Base-by-base conservation (phyloP, 2,888 invertebrate genomes). In the Drosophila flavopinicola region DNA sequence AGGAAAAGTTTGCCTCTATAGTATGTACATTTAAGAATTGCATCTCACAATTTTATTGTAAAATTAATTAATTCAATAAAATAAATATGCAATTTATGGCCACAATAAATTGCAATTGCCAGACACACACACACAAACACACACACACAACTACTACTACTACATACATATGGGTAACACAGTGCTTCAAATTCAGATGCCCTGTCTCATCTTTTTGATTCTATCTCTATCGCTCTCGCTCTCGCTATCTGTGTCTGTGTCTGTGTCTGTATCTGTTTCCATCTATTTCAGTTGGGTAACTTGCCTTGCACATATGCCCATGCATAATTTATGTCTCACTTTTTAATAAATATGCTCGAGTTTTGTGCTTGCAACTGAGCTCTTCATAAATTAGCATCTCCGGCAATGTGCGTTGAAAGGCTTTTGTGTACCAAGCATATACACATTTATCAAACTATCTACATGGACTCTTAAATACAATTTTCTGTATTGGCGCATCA, bases 1-100 rank as follows among this genome's bases (percentile, higher is more conserved):
- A 3, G n/a, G 7, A n/a, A 17, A 33, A 17, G 5, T 38, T 32
- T 42, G 17, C 23, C 4, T 7, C 15, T n/a, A 9, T 9, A 4
- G 11, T 25, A 24, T 39, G 13, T 33, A 38, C n/a, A n/a, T n/a
- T n/a, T n/a, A n/a, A n/a, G n/a, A 38, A 29, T 52, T 42, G 30
- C 47, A 17, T 44, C 39, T 37, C 35, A 59, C 32, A 44, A 59
- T 66, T 79, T 82, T 75, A 78, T 85, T 75, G 67, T 68, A 35
- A 71, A 82, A 66, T 85, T 78, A 75, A 85, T 85, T 82, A 78
- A 78, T 75, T 78, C 72, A 75, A 78, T 75, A 78, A 82, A 85
- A 64, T 66, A 73, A 58, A 78, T 80, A 54, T 63, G 65, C 52
- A 71, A 82, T 85, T 79, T 82, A 79, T 85, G 66, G 71, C 32